Percentiles rank a stretch among this genome's conserved stretches.
Conservation (phyloP, 2,797 vertebrate genomes). For the Anableps anableps region DNA sequence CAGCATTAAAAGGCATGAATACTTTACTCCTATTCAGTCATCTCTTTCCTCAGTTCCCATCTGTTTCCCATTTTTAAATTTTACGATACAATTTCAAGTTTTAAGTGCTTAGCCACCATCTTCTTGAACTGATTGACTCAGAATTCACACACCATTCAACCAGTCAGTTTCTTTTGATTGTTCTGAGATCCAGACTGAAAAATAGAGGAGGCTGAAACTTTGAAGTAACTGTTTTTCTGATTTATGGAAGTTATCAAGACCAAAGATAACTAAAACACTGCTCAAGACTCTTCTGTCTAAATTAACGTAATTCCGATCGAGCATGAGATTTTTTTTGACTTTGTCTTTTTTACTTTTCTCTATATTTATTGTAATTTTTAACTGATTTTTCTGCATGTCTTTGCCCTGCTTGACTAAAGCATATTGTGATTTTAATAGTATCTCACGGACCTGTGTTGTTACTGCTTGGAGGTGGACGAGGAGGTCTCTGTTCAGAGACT, state of each 20-base stretch:
- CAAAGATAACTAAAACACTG: no score
- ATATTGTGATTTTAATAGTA: slow-evolving; percentile 7
- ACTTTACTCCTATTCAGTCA: background rate
- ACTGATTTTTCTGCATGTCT: background rate
- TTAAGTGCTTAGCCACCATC: background rate
- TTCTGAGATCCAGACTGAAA: background rate
- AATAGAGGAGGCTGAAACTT: no score
- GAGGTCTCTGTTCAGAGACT: slow-evolving; percentile 86
- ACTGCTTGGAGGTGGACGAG: slow-evolving; percentile 84
- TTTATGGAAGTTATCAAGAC: no score
- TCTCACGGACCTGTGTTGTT: slow-evolving; percentile 89
- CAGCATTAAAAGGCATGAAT: background rate
- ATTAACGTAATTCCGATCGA: no score
- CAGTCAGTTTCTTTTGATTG: background rate
- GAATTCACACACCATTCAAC: background rate
- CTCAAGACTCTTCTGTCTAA: no score
- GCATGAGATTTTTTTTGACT: no score
- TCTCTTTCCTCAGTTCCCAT: background rate
- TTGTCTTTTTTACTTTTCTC: no score
- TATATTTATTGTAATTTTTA: no score
- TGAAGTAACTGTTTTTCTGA: no score
- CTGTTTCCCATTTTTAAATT: background rate
- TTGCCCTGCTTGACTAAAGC: background rate
- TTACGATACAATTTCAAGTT: background rate
- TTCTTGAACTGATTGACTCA: background rate